phyloP scores from a whole-genome alignment of 2,113 vertebrate species.

The Chlorodrepanis virens region DNA sequence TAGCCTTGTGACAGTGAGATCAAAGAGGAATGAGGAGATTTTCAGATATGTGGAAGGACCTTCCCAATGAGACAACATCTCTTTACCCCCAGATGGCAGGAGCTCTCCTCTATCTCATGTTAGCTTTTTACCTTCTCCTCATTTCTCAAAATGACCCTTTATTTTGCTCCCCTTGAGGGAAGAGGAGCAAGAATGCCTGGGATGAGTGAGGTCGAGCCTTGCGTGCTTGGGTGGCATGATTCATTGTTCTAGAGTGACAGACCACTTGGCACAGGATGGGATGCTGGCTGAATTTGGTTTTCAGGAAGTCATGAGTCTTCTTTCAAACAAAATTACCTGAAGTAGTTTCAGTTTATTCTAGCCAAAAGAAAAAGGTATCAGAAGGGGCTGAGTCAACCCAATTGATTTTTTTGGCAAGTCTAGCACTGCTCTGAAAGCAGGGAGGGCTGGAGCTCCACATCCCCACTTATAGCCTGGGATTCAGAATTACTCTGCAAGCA shows the following conservation, averaged over 20 bases:
- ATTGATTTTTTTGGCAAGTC: not conserved
- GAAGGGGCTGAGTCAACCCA: not conserved
- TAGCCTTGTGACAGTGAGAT: not conserved
- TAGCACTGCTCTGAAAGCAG: not conserved
- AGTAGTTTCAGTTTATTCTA: not conserved
- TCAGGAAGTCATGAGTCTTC: not conserved
- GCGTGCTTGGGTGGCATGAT: not conserved
- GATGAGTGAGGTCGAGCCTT: not conserved
- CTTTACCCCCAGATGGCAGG: fast-evolving
- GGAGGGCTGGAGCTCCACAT: not conserved
- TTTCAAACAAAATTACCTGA: not conserved
- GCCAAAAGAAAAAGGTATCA: not conserved
- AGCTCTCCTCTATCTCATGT: not conserved
- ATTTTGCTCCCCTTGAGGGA: not conserved
- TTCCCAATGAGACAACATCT: not conserved
- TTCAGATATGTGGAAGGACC: not conserved
- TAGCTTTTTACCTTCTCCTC: not conserved
- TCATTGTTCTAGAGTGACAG: not conserved
- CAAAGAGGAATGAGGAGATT: not conserved
- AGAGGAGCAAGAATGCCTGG: not conserved
- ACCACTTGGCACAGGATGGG: fast-evolving
- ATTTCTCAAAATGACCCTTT: not conserved
- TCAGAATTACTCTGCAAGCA: not conserved
- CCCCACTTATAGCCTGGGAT: not conserved
- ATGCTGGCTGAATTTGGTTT: not conserved